These are phyloP conservation scores for Homarus gammarus DNA, from an alignment of 2,888 invertebrate species.

Conservation along the genomic window DNA sequence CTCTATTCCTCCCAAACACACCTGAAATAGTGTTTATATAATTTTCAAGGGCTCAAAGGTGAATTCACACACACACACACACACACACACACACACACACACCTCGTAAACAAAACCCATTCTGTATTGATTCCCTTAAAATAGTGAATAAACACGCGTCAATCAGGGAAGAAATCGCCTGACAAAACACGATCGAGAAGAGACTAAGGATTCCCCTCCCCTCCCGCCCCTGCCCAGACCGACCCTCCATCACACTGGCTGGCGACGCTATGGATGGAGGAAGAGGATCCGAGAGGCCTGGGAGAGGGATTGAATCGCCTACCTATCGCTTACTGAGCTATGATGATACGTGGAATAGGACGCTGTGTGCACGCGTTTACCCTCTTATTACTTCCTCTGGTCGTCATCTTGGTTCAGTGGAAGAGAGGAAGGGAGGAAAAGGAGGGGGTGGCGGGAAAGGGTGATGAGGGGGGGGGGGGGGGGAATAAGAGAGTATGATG, in stretches of 20 bases:
- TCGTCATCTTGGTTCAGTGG: background rate
- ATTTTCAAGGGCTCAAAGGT: too few species aligned
- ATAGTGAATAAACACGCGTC: too few species aligned
- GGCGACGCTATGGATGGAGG: too few species aligned
- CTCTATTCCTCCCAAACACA: too few species aligned
- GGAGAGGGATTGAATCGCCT: conserved; percentile 7
- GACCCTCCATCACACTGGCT: background rate
- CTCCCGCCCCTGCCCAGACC: too few species aligned
- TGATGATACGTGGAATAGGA: background rate
- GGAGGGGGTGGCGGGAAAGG: background rate
- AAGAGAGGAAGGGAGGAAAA: background rate
- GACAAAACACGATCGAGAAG: background rate
- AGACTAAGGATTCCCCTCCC: background rate
- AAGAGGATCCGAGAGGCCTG: background rate
- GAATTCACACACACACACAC: too few species aligned
- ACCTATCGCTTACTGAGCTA: background rate
- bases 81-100: too few species aligned
- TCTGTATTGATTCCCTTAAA: too few species aligned
- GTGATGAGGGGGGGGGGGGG: background rate
- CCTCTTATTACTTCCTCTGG: background rate
- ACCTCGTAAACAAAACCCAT: too few species aligned
- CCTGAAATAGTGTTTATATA: too few species aligned
- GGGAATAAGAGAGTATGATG: too few species aligned
- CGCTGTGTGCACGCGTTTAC: background rate
- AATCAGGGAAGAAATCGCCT: background rate